A percentile compares a stretch with the other conserved stretches of the same genome.
Conservation (phyloP, 2,888 invertebrate genomes). For the Spisula subtruncata region DNA sequence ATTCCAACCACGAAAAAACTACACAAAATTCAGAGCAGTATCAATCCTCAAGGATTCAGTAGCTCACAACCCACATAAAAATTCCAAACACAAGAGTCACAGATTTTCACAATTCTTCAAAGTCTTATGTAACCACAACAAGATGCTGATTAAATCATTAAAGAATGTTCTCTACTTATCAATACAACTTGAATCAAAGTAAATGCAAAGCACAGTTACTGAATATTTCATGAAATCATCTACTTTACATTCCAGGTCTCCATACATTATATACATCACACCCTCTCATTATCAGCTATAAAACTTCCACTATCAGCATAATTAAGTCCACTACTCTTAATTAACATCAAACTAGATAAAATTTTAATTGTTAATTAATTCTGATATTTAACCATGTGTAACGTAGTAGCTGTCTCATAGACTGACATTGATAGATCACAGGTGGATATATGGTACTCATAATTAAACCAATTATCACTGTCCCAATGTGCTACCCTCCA, state of each 20-base stretch:
- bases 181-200: background rate
- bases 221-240: background rate
- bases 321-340: slow-evolving; percentile 8
- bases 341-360: slow-evolving; percentile 19
- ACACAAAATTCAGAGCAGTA: background rate
- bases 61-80: background rate
- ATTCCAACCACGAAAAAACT: background rate
- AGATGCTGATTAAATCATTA: background rate
- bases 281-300: background rate
- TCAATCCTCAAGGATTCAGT: background rate
- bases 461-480: slow-evolving; percentile 9
- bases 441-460: background rate
- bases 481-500: background rate
- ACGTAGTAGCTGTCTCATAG: background rate
- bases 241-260: background rate
- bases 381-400: background rate
- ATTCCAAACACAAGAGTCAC: background rate
- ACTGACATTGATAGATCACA: slow-evolving; percentile 46
- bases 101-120: background rate
- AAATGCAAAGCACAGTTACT: background rate
- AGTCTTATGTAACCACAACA: background rate
- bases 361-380: slow-evolving; percentile 25
- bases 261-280: background rate
- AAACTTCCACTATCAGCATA: slow-evolving; percentile 7
- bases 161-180: background rate